phyloP scores from a whole-genome alignment of 2,888 invertebrate species.

The Drosophila pseudotakahashii region DNA sequence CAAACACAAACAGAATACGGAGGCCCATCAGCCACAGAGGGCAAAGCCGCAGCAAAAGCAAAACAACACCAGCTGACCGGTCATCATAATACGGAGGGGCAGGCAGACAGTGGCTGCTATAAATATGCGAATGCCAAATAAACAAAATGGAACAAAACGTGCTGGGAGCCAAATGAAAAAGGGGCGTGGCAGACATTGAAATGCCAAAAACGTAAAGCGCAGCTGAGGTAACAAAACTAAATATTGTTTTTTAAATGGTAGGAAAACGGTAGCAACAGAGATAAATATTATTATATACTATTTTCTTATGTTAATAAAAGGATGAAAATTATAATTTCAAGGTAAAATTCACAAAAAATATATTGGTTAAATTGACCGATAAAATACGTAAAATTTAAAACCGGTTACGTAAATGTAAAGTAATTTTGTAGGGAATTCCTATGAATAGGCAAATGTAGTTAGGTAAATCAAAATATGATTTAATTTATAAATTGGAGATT shows the following conservation, averaged over 20 bases:
- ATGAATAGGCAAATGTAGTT: too few relatives aligned
- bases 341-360: too few relatives aligned
- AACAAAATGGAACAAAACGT: slow-evolving; percentile 65
- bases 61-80: slow-evolving; percentile 43
- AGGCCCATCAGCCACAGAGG: slow-evolving; percentile 41
- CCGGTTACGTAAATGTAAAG: too few relatives aligned
- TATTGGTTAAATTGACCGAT: too few relatives aligned
- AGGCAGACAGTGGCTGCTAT: slow-evolving; percentile 40
- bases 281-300: not conserved
- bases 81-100: slow-evolving; percentile 23
- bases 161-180: slow-evolving; percentile 36
- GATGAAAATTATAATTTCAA: too few relatives aligned
- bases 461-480: too few relatives aligned
- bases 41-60: slow-evolving; percentile 45
- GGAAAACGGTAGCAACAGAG: not conserved
- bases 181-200: slow-evolving; percentile 63
- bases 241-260: slow-evolving; percentile 61
- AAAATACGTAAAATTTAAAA: too few relatives aligned
- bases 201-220: slow-evolving; percentile 74
- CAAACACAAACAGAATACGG: slow-evolving; percentile 54
- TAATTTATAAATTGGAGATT: too few relatives aligned
- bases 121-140: slow-evolving; percentile 68
- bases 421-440: too few relatives aligned
- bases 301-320: too few relatives aligned
- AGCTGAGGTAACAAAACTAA: slow-evolving; percentile 54